Base-by-base conservation (phyloP, 2,113 vertebrate genomes). In the Python bivittatus region DNA sequence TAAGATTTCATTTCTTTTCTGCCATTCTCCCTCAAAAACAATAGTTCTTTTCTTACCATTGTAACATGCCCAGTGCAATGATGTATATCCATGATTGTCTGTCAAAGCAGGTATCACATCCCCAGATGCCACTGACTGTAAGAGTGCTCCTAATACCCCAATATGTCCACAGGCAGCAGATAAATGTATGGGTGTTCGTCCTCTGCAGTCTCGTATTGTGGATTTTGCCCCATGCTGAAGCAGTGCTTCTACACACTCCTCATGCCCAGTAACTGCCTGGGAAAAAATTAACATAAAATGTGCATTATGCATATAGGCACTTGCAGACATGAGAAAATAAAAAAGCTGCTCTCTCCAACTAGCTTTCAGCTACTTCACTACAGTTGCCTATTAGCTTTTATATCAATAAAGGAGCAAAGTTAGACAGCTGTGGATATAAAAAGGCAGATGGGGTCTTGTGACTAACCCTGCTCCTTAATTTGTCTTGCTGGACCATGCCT, bases 31-130 rank as follows among this genome's bases (percentile, higher is more conserved):
- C 29, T 52, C 54, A 48, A 27, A 52, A 84, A 33, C 11, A 38
- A 44, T 12, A 17, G 4, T 72, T 64, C 25, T 53, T n/a, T 57
- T 54, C 96, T 97, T 98, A 99, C 99, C 99, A 84, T 99, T 99
- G 94, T 99, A 99, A 97, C 99, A 99, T 96, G 99, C 99, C 99
- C 99, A 99, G 89, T 99, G 99, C 94, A 99, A 98, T 13, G 99
- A 99, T 25, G 99, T 99, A 84, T 99, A 99, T 97, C 99, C 99
- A 2, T 98, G 98, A 98, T 98, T 99, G 98, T 99, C 99, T 96
- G 98, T 97, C 96, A 98, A 93, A 33, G 98, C 97, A 92, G 98
- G 98, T 38, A 98, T 97, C 44, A 97, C 97, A 94, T 99, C 99
- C 94, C 97, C 93, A 84, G 98, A 96, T 72, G 98, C 95, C 48